Percentiles rank a stretch among this genome's conserved stretches.
Conservation (phyloP, 2,113 vertebrate genomes). For the Gnathonemus longibarbis region DNA sequence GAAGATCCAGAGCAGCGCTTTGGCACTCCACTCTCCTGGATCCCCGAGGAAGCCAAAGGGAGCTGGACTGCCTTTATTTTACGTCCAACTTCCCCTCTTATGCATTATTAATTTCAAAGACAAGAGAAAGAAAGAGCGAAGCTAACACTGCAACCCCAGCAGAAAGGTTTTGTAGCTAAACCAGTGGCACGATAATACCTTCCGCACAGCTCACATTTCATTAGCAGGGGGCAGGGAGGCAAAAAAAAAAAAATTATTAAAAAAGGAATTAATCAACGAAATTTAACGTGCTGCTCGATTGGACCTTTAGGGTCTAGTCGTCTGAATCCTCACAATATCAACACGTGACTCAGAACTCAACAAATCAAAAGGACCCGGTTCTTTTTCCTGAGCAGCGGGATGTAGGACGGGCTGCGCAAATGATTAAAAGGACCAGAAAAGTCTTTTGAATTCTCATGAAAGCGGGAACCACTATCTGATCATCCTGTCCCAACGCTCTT, state of each 20-base stretch:
- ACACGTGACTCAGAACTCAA: constrained; percentile 34
- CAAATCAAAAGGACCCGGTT: constrained; percentile 60
- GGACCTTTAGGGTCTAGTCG: constrained; percentile 44
- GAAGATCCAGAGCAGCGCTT: constrained; percentile 18
- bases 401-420: constrained; percentile 57
- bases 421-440: constrained; percentile 65
- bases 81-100: constrained; percentile 48
- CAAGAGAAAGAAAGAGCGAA: constrained; percentile 44
- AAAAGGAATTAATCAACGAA: not conserved
- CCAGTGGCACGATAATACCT: not conserved
- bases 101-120: constrained; percentile 54
- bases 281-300: not conserved
- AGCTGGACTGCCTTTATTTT: constrained; percentile 47
- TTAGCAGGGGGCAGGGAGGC: constrained; percentile 16
- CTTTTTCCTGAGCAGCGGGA: constrained; percentile 37
- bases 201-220: not conserved
- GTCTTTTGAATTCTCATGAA: constrained; percentile 63
- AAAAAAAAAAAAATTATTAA: constrained; percentile 40
- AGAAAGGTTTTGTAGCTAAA: not conserved
- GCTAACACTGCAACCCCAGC: constrained; percentile 25
- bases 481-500: constrained; percentile 38
- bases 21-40: not conserved
- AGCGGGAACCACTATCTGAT: constrained; percentile 51
- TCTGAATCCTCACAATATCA: constrained; percentile 23
- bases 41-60: constrained; percentile 16